Evolutionary conservation across 2,113 vertebrate genomes (phyloP).

Genomic region (Girardinichthys multiradiatus): DNA sequence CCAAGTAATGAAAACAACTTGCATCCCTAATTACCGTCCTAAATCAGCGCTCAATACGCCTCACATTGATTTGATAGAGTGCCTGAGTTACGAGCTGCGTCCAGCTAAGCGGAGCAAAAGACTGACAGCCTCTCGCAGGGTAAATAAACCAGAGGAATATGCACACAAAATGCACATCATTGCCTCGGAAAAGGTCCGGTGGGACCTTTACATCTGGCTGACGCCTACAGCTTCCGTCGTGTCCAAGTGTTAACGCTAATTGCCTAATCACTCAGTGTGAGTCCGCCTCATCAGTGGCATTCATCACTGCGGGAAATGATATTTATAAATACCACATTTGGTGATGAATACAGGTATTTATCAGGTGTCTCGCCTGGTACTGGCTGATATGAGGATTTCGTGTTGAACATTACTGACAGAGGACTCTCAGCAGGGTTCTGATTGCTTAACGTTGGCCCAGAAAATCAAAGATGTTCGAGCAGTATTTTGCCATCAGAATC

Average conservation of each 20-base stretch:
- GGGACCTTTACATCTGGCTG: slow-evolving; percentile 43
- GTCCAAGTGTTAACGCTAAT: slow-evolving; percentile 49
- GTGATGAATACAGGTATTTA: slow-evolving; percentile 38
- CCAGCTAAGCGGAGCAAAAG: slow-evolving; percentile 68
- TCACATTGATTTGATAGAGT: slow-evolving; percentile 76
- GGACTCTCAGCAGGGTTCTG: slow-evolving; percentile 22
- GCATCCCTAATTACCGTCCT: slow-evolving; percentile 76
- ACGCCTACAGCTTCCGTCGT: slow-evolving; percentile 7
- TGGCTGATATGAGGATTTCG: slow-evolving; percentile 28
- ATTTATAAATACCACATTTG: slow-evolving; percentile 62
- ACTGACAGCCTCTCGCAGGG: slow-evolving; percentile 63
- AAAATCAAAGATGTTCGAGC: slow-evolving; percentile 2
- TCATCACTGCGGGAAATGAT: slow-evolving; percentile 33
- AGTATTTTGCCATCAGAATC: neutral
- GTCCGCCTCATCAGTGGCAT: slow-evolving; percentile 33
- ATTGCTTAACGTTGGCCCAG: slow-evolving; percentile 17
- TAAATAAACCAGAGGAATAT: slow-evolving; percentile 74
- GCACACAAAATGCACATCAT: slow-evolving; percentile 41
- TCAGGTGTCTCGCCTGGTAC: slow-evolving; percentile 16
- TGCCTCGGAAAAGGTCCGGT: slow-evolving; percentile 28
- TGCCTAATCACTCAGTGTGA: slow-evolving; percentile 56
- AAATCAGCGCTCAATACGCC: slow-evolving; percentile 75
- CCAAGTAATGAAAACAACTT: slow-evolving; percentile 82
- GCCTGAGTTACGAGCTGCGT: slow-evolving; percentile 69
- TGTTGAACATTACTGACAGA: slow-evolving; percentile 6